These are phyloP conservation scores for Drosophila takahashii DNA, from an alignment of 1,140 invertebrate genomes.

Conservation along the genomic window DNA sequence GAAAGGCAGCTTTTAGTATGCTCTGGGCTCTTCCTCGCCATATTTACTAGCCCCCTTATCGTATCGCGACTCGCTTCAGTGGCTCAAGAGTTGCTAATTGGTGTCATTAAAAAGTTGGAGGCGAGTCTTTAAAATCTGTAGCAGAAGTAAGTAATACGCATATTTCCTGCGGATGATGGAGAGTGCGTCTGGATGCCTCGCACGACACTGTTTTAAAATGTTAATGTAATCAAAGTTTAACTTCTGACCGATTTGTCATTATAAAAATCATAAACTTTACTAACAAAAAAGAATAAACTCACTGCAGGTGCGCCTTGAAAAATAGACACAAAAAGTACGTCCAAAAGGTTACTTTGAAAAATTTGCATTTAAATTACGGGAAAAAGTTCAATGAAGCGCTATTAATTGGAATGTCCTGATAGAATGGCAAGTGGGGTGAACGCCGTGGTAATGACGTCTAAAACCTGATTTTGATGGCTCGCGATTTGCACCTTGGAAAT, in stretches of 20 bases:
- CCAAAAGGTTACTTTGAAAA: conserved; percentile 59
- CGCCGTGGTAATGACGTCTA: conserved; percentile 41
- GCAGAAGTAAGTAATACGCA: conserved; percentile 41
- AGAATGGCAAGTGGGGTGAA: conserved; percentile 42
- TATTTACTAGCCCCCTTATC: conserved; percentile 24
- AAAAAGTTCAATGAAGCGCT: conserved; percentile 71
- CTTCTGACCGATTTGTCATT: conserved; percentile 76
- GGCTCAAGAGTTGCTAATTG: conserved; percentile 61
- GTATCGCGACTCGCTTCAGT: conserved; percentile 13
- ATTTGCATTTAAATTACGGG: conserved; percentile 79
- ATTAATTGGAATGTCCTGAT: conserved; percentile 74
- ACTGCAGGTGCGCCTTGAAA: conserved; percentile 44
- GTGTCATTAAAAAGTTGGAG: conserved; percentile 74
- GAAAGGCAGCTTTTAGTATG: conserved; percentile 45
- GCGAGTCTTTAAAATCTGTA: conserved; percentile 48
- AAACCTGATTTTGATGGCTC: conserved; percentile 60
- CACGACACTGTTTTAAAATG: conserved; percentile 62
- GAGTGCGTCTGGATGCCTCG: background rate
- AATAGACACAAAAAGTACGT: conserved; percentile 8
- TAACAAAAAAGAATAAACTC: conserved; percentile 46
- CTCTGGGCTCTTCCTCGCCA: conserved; percentile 5
- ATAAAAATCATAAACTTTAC: conserved; percentile 62
- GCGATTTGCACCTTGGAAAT: conserved; percentile 39
- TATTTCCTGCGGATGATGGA: conserved; percentile 33
- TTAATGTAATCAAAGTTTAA: conserved; percentile 78